Percentiles rank a stretch among this genome's conserved stretches.
Conservation (phyloP, 2,888 invertebrate genomes). For the Lysandra bellargus region DNA sequence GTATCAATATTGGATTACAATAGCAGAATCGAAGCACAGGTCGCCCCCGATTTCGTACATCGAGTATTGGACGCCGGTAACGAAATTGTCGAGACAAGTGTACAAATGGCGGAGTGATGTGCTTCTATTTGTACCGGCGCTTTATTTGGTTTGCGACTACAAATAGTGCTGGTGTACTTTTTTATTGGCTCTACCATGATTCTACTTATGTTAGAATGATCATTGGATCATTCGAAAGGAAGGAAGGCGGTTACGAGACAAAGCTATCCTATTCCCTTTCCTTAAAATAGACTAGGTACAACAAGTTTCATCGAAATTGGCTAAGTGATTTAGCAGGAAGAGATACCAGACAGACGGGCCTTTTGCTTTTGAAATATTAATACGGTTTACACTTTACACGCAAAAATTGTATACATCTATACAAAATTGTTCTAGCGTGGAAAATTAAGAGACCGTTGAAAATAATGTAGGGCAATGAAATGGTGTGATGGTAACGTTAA, state of each 20-base stretch:
- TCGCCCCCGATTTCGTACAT: slow-evolving; percentile 52
- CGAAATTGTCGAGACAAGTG: slow-evolving; percentile 30
- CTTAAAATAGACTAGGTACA: not conserved
- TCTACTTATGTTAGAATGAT: not conserved
- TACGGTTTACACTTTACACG: not conserved
- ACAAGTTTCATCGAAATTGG: not conserved
- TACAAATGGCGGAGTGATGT: slow-evolving; percentile 7
- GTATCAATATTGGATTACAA: not conserved
- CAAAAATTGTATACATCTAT: not conserved
- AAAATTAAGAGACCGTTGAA: not conserved
- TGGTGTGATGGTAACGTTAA: not conserved
- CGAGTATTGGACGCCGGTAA: slow-evolving; percentile 41
- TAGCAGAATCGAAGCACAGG: slow-evolving; percentile 36
- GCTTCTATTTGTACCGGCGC: not conserved
- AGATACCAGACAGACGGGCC: not conserved
- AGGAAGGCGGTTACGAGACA: too few relatives aligned
- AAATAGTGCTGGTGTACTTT: not conserved
- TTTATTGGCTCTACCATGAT: not conserved
- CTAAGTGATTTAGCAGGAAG: not conserved
- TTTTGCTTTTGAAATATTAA: not conserved
- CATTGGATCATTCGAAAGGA: too few relatives aligned
- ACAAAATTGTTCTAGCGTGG: not conserved
- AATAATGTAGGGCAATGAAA: not conserved
- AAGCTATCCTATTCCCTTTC: not conserved
- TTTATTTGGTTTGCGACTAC: not conserved